Conservation (phyloP, 2,888 invertebrate genomes). For the Ophion slaviceki region DNA sequence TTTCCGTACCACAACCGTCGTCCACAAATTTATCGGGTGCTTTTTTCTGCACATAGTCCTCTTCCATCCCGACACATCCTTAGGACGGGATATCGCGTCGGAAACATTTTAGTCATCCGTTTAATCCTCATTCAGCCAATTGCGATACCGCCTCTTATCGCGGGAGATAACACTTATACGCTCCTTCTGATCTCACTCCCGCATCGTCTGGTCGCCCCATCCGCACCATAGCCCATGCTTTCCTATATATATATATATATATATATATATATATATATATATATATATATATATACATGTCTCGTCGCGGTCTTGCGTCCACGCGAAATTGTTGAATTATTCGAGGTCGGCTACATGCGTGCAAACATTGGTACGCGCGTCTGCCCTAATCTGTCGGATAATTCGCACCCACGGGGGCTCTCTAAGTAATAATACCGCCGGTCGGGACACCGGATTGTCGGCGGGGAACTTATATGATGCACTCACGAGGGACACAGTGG, state of each 20-base stretch:
- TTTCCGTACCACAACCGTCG: neutral
- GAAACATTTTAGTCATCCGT: neutral
- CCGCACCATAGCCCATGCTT: neutral
- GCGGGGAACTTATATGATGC: conserved; percentile 32
- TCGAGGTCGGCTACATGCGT: conserved; percentile 7
- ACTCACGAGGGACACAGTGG: conserved; percentile 26
- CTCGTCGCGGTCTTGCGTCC: conserved; percentile 23
- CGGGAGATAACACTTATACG: neutral
- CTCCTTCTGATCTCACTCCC: conserved; percentile 13
- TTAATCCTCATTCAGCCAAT: neutral
- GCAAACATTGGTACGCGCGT: conserved; percentile 22
- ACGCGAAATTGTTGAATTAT: conserved; percentile 12
- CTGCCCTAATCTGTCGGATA: conserved; percentile 37
- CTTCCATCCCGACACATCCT: neutral
- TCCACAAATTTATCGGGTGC: neutral
- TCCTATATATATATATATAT: neutral
- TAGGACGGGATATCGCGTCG: neutral
- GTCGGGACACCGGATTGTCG: conserved; percentile 1
- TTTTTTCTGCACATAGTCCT: neutral
- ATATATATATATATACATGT: neutral
- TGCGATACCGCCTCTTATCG: neutral
- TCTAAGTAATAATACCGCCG: conserved; percentile 34
- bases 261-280: no score
- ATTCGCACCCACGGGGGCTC: conserved; percentile 36
- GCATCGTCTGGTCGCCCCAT: neutral